These are phyloP conservation scores for Alfaro cultratus DNA, from an alignment of 2,797 vertebrate species.

Conservation along the genomic window DNA sequence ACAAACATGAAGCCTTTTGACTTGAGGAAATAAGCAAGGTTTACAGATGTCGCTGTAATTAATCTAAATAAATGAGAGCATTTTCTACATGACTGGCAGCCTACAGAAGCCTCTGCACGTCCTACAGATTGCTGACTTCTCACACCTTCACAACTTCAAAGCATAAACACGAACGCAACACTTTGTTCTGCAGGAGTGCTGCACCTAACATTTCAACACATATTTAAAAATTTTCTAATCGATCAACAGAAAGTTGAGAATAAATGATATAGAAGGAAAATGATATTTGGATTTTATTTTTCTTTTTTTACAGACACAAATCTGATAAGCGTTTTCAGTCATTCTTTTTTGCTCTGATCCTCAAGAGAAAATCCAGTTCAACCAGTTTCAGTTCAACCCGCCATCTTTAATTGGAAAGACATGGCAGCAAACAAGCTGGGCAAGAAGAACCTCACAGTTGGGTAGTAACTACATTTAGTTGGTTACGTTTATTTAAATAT, in stretches of 20 bases:
- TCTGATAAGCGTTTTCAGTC: neutral
- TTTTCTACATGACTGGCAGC: constrained; percentile 58
- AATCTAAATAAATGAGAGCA: constrained; percentile 45
- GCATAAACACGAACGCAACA: constrained; percentile 9
- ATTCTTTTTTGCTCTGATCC: neutral
- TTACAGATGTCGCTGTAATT: constrained; percentile 54
- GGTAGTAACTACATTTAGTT: too few species aligned
- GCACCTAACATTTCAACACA: neutral
- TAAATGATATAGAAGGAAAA: neutral
- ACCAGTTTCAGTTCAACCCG: neutral
- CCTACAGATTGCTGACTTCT: constrained; percentile 23
- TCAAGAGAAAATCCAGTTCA: neutral
- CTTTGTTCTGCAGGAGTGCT: neutral
- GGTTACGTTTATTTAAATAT: too few species aligned
- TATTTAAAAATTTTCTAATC: neutral
- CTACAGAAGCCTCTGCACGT: constrained; percentile 10
- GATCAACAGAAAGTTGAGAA: neutral
- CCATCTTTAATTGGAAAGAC: neutral
- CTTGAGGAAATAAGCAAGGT: constrained; percentile 34
- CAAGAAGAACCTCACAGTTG: neutral
- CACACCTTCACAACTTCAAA: neutral
- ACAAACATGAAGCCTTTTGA: constrained; percentile 1
- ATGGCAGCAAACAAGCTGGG: neutral
- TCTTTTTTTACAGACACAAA: neutral
- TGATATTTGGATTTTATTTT: neutral